Evolutionary conservation across 2,797 vertebrate species (phyloP).

Genomic region (Eulemur coronatus): DNA sequence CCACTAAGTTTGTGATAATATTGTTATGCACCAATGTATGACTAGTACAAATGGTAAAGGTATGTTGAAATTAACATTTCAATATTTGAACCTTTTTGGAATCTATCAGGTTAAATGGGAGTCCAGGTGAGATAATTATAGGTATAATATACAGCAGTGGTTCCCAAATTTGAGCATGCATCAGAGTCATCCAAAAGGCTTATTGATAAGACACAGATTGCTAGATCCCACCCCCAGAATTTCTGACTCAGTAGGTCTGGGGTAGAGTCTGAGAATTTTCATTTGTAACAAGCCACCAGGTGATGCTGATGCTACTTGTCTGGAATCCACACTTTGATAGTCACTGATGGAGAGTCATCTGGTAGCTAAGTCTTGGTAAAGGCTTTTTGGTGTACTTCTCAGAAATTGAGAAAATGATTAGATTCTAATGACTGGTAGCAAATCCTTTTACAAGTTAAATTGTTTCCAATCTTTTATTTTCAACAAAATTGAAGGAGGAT

Average conservation of each 20-base stretch:
- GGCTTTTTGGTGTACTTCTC: neutral
- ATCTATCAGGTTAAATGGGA: neutral
- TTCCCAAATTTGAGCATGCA: neutral
- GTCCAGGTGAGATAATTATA: neutral
- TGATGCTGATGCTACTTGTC: neutral
- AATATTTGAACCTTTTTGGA: neutral
- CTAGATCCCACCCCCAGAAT: neutral
- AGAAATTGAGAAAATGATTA: neutral
- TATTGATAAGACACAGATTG: neutral
- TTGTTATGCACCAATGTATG: neutral
- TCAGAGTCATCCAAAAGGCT: neutral
- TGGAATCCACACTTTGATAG: neutral
- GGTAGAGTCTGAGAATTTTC: neutral
- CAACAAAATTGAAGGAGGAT: neutral
- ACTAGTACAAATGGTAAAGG: neutral
- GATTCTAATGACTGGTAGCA: neutral
- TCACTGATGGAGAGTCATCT: neutral
- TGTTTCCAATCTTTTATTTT: neutral
- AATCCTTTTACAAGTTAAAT: slow-evolving; percentile 18
- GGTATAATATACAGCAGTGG: neutral
- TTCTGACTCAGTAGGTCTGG: neutral
- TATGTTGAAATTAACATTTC: neutral
- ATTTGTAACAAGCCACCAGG: neutral
- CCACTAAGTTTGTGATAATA: neutral
- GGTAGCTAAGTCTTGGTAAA: neutral